Evolutionary conservation across 2,888 invertebrate species (phyloP).

Genomic region (Agonopterix arenella): DNA sequence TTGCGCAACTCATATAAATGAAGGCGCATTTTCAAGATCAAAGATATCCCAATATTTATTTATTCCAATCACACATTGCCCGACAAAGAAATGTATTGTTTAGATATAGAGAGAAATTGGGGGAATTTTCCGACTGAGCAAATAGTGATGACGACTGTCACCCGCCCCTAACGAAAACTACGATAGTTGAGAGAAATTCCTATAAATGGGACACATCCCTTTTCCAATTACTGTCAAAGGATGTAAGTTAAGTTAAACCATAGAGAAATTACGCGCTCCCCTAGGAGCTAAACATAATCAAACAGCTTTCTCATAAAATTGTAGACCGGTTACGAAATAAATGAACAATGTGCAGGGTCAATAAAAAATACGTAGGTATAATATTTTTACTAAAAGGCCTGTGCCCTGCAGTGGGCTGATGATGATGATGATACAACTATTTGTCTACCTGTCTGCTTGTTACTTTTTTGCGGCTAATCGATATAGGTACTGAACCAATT

Average conservation of each 20-base stretch:
- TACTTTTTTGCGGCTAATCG: too few relatives aligned
- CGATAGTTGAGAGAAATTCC: neutral
- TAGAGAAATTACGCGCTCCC: too few relatives aligned
- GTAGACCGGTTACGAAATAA: neutral
- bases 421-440: too few relatives aligned
- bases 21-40: neutral
- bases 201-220: neutral
- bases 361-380: too few relatives aligned
- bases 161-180: neutral
- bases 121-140: slow-evolving; percentile 3
- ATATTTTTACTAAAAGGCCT: too few relatives aligned
- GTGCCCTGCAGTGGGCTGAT: too few relatives aligned
- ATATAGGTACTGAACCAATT: too few relatives aligned
- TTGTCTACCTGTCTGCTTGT: too few relatives aligned
- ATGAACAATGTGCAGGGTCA: neutral
- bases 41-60: slow-evolving; percentile 3
- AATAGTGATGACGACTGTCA: neutral
- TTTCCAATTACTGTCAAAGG: neutral
- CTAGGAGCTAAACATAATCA: neutral
- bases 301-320: neutral
- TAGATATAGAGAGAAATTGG: slow-evolving; percentile 4
- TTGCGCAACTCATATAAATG: too few relatives aligned
- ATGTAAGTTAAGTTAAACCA: too few relatives aligned
- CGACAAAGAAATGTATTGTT: slow-evolving; percentile 8
- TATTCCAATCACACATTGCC: slow-evolving; percentile 6